A percentile compares a stretch with the other conserved stretches of the same genome.
These are phyloP conservation scores for Alectoris magna DNA, from an alignment of 2,797 vertebrate species.

Conservation along the genomic window DNA sequence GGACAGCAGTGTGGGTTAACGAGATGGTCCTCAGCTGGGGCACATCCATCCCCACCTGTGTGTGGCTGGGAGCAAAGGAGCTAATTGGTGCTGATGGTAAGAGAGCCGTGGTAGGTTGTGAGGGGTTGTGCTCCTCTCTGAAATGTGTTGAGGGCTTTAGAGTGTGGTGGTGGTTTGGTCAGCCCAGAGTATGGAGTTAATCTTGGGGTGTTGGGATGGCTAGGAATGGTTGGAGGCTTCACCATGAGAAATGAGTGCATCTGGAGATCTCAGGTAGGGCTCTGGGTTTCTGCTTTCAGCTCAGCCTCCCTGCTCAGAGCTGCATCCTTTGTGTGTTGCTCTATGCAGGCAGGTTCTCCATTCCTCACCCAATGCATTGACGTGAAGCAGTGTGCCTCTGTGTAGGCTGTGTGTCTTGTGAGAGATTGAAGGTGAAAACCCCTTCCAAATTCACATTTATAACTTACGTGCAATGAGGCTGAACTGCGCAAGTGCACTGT, in stretches of 20 bases:
- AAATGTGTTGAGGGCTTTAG: too few relatives aligned
- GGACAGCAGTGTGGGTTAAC: background rate
- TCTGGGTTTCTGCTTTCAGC: background rate
- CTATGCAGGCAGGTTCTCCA: background rate
- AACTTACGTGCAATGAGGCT: fast-evolving
- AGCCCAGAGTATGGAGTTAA: background rate
- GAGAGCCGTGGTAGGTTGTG: background rate
- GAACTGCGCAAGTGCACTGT: fast-evolving
- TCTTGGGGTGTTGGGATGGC: fast-evolving
- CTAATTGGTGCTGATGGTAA: background rate
- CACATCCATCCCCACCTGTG: background rate
- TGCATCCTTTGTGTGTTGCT: background rate
- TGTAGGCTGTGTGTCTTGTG: fast-evolving
- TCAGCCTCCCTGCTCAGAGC: background rate
- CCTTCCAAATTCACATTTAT: background rate
- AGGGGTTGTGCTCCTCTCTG: background rate
- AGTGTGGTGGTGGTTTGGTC: background rate
- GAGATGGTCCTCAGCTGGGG: background rate
- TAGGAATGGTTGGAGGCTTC: background rate
- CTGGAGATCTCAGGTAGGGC: background rate
- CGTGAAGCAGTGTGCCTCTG: background rate
- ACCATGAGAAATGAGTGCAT: fast-evolving
- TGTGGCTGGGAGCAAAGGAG: background rate
- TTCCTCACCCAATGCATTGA: background rate
- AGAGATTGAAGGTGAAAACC: background rate